Base-by-base conservation (phyloP, 2,888 invertebrate species). In the Cheilosia variabilis region DNA sequence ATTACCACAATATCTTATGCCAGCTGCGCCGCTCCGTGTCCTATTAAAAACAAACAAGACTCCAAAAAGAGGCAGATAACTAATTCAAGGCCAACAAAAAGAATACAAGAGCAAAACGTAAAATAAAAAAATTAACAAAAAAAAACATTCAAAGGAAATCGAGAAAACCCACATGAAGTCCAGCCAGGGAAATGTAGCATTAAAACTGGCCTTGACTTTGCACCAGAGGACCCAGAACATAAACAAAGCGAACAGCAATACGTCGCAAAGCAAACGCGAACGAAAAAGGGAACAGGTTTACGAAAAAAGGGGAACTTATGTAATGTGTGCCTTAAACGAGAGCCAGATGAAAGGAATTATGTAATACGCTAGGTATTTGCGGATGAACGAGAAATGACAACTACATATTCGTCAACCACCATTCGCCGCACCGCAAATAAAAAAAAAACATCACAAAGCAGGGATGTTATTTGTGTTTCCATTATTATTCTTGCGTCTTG, bases 181-280 rank as follows among this genome's bases (percentile, higher is more conserved):
- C 2, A 31, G 31, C 9, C 31, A 45, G 19, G n/a, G 45, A 57
- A 69, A 52, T 37, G 53, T 7, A 53, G 41, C 62, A 45, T 27
- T 9, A 66, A 75, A 71, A 55, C 47, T 73, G 62, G 66, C 80
- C 73, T 80, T 80, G 80, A 73, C 80, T 66, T 73, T 62, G 50
- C 43, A 50, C 57, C 52, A 60, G 24, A 17, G 22, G 7, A 57
- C 10, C 22, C 19, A 52, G 31, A 57, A 65, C 50, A 71, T 55
- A 47, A 77, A 63, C 47, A 62, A 41, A 60, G 10, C 41, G 24
- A 24, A 66, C 17, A 34, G 17, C 4, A 45, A 52, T 15, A 53
- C 27, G 7, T 43, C 2, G 17, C 31, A 22, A 50, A 34, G 15
- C 37, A 58, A 41, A 65, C 17, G 9, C 31, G 66, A 27, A 27